Conservation (phyloP, 2,888 invertebrate genomes). For the Parnassius glacialis region DNA sequence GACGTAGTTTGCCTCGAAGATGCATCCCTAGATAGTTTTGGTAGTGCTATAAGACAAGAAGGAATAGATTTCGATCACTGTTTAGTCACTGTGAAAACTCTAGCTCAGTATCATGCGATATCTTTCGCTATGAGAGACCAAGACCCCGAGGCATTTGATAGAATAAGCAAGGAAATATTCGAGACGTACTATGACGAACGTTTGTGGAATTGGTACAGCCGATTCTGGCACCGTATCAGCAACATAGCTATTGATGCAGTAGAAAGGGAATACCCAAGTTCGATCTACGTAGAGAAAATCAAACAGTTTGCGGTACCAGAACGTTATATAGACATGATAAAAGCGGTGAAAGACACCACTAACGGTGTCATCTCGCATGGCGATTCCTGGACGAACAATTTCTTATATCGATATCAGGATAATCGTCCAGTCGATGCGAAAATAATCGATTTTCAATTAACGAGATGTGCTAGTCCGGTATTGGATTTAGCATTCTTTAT, state of each 20-base stretch:
- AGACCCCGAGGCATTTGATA: conserved; percentile 69
- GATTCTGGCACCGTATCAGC: conserved; percentile 74
- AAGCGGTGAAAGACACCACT: conserved; percentile 56
- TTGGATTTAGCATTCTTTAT: conserved; percentile 80
- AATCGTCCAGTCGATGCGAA: conserved; percentile 62
- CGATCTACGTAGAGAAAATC: conserved; percentile 79
- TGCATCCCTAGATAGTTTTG: conserved; percentile 66
- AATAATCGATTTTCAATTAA: conserved; percentile 86
- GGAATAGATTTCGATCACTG: conserved; percentile 77
- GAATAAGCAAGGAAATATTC: conserved; percentile 57
- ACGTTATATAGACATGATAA: conserved; percentile 70
- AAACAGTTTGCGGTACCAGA: conserved; percentile 77
- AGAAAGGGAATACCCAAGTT: conserved; percentile 81
- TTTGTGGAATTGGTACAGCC: conserved; percentile 79
- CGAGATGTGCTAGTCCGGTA: conserved; percentile 80
- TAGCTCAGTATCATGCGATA: conserved; percentile 82
- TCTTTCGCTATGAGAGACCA: conserved; percentile 82
- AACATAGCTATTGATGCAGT: conserved; percentile 83
- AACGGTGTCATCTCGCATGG: conserved; percentile 85
- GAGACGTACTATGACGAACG: conserved; percentile 82
- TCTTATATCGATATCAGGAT: conserved; percentile 74
- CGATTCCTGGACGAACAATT: conserved; percentile 89
- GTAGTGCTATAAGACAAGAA: conserved; percentile 66
- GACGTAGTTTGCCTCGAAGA: conserved; percentile 82
- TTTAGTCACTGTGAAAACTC: conserved; percentile 66